Evolutionary conservation across 2,797 vertebrate genomes (phyloP).

Genomic region (Eulemur albifrons): DNA sequence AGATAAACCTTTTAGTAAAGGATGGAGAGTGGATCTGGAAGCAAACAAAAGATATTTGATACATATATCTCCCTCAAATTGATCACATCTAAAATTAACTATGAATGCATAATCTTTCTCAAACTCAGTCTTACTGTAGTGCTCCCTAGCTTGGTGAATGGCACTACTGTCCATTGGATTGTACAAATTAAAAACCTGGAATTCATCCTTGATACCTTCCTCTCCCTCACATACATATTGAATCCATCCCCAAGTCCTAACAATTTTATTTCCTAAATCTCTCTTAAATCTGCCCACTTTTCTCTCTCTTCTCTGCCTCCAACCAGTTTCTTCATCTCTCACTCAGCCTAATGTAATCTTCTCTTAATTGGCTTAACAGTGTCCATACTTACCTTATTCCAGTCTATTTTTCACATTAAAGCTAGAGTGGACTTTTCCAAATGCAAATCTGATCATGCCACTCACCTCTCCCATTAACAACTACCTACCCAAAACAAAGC

Average conservation of each 20-base stretch:
- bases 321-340: not conserved
- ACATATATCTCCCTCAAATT: not conserved
- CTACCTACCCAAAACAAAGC: not conserved
- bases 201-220: not conserved
- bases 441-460: not conserved
- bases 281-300: not conserved
- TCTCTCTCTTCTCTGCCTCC: not conserved
- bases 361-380: conserved; percentile 12
- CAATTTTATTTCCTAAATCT: conserved; percentile 24
- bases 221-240: not conserved
- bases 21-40: not conserved
- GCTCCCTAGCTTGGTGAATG: not conserved
- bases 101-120: not conserved
- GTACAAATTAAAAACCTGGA: not conserved
- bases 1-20: conserved; percentile 16
- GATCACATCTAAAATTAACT: not conserved
- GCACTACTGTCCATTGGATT: not conserved
- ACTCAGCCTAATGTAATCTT: not conserved
- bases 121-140: not conserved
- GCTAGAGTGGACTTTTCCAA: not conserved
- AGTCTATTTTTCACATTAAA: conserved; percentile 20
- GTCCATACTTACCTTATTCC: not conserved
- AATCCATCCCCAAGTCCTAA: not conserved
- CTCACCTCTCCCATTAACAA: not conserved
- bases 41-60: not conserved